A percentile compares a stretch with the other conserved stretches of the same genome.
These are phyloP conservation scores for Drosophila borborema DNA, from an alignment of 2,888 invertebrate species.

Conservation along the genomic window DNA sequence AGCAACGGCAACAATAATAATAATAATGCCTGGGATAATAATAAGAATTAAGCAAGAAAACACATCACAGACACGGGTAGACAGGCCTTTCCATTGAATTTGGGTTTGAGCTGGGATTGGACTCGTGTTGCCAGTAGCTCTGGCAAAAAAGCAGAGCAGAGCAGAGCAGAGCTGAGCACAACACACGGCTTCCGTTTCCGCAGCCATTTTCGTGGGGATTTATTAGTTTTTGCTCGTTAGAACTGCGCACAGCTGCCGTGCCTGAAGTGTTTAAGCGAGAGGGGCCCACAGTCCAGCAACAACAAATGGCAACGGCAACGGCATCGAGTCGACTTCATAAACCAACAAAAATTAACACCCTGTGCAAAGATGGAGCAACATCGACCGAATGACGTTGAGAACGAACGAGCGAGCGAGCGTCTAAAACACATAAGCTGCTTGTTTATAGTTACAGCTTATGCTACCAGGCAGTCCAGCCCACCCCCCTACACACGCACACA, in stretches of 20 bases:
- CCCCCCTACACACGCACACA: neutral
- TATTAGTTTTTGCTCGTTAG: slow-evolving; percentile 85
- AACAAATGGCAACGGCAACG: slow-evolving; percentile 43
- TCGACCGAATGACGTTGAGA: slow-evolving; percentile 56
- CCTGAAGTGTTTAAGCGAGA: slow-evolving; percentile 63
- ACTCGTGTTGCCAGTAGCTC: slow-evolving; percentile 29
- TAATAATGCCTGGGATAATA: slow-evolving; percentile 79
- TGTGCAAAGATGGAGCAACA: slow-evolving; percentile 68
- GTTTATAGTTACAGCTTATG: slow-evolving; percentile 82
- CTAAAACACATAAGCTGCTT: slow-evolving; percentile 76
- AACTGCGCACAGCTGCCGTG: slow-evolving; percentile 78
- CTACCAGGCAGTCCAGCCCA: slow-evolving; percentile 51
- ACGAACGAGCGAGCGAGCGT: slow-evolving; percentile 54
- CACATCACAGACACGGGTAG: slow-evolving; percentile 75
- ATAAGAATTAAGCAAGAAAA: slow-evolving; percentile 82
- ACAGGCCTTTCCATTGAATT: slow-evolving; percentile 48
- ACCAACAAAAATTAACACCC: slow-evolving; percentile 84
- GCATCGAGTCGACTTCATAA: slow-evolving; percentile 77
- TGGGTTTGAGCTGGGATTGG: slow-evolving; percentile 34
- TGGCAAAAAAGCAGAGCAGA: slow-evolving; percentile 17
- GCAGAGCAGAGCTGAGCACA: slow-evolving; percentile 45
- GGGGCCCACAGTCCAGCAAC: slow-evolving; percentile 28
- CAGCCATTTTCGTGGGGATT: slow-evolving; percentile 82
- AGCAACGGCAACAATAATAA: slow-evolving; percentile 42
- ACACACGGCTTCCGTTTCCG: slow-evolving; percentile 82